Percentiles rank a stretch among this genome's conserved stretches.
Evolutionary conservation across 2,797 vertebrate species (phyloP).

Genomic region (Mallotus villosus): DNA sequence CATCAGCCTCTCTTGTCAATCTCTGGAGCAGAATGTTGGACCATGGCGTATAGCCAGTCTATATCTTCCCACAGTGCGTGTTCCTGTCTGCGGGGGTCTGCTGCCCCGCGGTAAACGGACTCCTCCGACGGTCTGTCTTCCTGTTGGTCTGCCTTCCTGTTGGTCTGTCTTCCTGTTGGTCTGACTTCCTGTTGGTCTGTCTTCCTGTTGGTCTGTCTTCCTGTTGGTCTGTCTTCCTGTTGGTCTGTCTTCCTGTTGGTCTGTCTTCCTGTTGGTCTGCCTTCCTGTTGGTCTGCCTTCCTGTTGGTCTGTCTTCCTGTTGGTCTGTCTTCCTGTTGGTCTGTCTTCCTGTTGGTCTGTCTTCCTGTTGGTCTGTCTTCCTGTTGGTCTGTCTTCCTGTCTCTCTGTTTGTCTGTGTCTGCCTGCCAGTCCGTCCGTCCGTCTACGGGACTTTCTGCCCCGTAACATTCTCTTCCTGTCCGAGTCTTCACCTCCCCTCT

Average conservation of each 20-base stretch:
- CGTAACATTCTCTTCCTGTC: slow-evolving; percentile 11
- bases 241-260: not conserved
- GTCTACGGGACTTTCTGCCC: not conserved
- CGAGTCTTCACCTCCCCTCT: slow-evolving; percentile 14
- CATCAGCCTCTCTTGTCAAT: slow-evolving; percentile 49
- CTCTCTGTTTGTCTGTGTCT: too few relatives aligned
- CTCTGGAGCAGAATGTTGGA: slow-evolving; percentile 39
- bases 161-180: not conserved
- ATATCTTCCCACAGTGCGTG: slow-evolving; percentile 10
- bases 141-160: not conserved
- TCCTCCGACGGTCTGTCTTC: not conserved
- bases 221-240: too few relatives aligned
- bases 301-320: not conserved
- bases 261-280: not conserved
- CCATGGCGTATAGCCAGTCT: slow-evolving; percentile 30
- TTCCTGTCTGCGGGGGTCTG: slow-evolving; percentile 38
- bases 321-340: not conserved
- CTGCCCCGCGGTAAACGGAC: slow-evolving; percentile 13
- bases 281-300: not conserved
- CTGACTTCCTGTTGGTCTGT: not conserved
- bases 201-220: not conserved
- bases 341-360: not conserved
- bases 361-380: not conserved
- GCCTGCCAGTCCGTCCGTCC: not conserved
- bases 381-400: not conserved